Conservation (phyloP, 1,140 invertebrate genomes). For the Radopholus similis region DNA sequence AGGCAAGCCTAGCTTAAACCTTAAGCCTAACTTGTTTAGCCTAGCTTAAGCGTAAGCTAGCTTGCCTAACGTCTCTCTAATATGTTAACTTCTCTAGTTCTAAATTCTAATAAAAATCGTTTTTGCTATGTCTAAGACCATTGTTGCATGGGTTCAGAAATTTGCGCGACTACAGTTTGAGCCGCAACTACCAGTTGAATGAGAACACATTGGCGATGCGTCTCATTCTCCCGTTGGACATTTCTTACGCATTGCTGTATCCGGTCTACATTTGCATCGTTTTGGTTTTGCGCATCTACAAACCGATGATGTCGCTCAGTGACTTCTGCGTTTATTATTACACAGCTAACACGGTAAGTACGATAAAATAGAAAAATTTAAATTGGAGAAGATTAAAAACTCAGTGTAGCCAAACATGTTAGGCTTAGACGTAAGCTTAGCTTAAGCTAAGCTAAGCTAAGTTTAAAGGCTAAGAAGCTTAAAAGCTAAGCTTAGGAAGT, state of each 20-base stretch:
- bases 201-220: slow-evolving; percentile 4
- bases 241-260: slow-evolving; percentile 9
- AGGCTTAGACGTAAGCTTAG: background rate
- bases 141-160: too few relatives aligned
- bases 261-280: slow-evolving; percentile 5
- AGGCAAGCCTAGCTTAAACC: too few relatives aligned
- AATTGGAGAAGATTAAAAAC: background rate
- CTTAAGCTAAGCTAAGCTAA: background rate
- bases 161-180: background rate
- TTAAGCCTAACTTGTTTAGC: too few relatives aligned
- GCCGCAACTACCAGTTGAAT: slow-evolving; percentile 9
- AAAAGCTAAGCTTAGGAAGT: background rate
- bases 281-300: background rate
- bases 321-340: slow-evolving; percentile 3
- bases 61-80: background rate
- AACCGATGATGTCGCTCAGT: background rate
- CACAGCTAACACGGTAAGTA: slow-evolving; percentile 2
- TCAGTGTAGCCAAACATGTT: background rate
- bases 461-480: background rate
- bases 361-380: background rate
- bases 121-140: background rate
- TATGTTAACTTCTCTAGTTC: background rate
- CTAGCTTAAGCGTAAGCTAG: background rate
- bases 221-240: slow-evolving; percentile 13
- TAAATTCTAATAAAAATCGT: background rate